These are phyloP conservation scores for Triplophysa bombifrons DNA, from an alignment of 2,797 vertebrate genomes.

Conservation along the genomic window DNA sequence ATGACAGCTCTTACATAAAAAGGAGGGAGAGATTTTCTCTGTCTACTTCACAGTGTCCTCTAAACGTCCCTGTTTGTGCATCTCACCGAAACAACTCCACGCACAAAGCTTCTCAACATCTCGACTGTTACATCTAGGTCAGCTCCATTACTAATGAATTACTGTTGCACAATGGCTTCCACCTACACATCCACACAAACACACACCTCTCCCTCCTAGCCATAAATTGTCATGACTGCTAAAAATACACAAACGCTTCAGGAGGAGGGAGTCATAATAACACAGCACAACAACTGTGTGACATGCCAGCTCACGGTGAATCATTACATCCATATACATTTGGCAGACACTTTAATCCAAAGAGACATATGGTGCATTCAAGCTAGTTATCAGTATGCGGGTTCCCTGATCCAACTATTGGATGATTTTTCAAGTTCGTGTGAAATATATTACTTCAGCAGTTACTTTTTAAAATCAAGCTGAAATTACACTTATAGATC, in stretches of 20 bases:
- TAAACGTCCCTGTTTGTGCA: conserved; percentile 50
- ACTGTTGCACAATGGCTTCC: conserved; percentile 61
- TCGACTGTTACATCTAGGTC: conserved; percentile 75
- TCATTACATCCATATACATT: too few species aligned
- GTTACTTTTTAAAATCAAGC: too few species aligned
- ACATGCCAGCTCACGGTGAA: not conserved
- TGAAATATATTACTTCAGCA: too few species aligned
- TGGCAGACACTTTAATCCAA: too few species aligned
- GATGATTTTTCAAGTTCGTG: too few species aligned
- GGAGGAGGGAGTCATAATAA: conserved; percentile 45
- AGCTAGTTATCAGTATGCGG: too few species aligned
- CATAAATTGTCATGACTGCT: conserved; percentile 44
- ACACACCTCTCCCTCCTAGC: too few species aligned
- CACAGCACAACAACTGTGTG: conserved; percentile 30
- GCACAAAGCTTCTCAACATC: conserved; percentile 59
- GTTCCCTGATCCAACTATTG: too few species aligned
- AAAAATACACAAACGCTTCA: conserved; percentile 62
- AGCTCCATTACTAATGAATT: conserved; percentile 77
- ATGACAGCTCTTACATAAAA: conserved; percentile 66
- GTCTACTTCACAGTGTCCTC: conserved; percentile 61
- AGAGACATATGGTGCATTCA: too few species aligned
- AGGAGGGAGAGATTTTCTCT: conserved; percentile 46
- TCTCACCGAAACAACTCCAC: conserved; percentile 54
- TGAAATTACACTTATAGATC: too few species aligned
- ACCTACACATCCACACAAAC: conserved; percentile 2